Evolutionary conservation across 2,888 invertebrate genomes (phyloP).

Genomic region (Heliconius ethilla): DNA sequence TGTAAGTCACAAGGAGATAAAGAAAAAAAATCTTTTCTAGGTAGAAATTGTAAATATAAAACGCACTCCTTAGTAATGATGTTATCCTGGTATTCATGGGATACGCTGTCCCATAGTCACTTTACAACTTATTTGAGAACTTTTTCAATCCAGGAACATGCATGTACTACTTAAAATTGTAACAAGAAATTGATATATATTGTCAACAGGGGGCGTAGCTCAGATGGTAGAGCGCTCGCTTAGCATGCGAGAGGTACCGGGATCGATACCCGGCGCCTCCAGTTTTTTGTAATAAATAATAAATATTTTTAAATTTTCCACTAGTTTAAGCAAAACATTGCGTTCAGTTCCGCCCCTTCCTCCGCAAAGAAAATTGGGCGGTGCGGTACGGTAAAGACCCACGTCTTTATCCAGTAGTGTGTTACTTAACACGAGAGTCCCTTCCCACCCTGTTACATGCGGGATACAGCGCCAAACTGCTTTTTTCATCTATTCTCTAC

Average conservation of each 20-base stretch:
- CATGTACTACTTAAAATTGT: background rate
- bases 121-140: background rate
- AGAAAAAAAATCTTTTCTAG: background rate
- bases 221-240: constrained; percentile 83
- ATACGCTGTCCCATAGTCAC: background rate
- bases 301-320: background rate
- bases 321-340: no score
- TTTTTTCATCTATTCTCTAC: no score
- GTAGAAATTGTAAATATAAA: background rate
- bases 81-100: constrained; percentile 10
- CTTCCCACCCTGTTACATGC: no score
- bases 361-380: no score
- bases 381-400: no score
- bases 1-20: background rate
- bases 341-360: no score
- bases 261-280: constrained; percentile 82
- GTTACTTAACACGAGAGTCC: no score
- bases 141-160: background rate
- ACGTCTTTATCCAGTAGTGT: no score
- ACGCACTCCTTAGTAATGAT: background rate
- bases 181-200: background rate
- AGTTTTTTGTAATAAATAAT: constrained; percentile 43
- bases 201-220: constrained; percentile 74
- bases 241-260: constrained; percentile 83
- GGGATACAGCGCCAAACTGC: no score